Evolutionary conservation across 2,797 vertebrate species (phyloP), one percentile per base, ranked within the genome.

Genomic region (Danio kyathit): DNA sequence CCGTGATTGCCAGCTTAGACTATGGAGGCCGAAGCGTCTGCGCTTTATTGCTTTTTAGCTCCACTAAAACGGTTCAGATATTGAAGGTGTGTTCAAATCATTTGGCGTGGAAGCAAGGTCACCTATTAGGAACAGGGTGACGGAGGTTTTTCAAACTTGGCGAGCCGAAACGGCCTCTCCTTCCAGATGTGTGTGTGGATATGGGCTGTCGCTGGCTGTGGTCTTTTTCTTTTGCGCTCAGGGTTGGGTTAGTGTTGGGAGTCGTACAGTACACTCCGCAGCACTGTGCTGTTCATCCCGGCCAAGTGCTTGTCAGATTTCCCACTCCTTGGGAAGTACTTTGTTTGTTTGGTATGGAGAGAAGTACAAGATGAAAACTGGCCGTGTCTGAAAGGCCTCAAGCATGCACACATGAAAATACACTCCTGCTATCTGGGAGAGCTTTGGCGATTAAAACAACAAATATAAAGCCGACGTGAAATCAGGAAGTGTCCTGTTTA

Each of bases 1-100:
- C 76, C 46, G 59, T 90, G 88, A 89, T 91, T 91, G 85, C 87
- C 67, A 82, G 82, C 81, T 72, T 54, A 84, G 85, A 85, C 78
- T 72, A 43, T 73, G 56, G 87, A 86, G 84, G 64, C 86, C 85
- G 83, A 80, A 85, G 85, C 73, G 77, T 70, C 76, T 82, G 67
- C 75, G 54, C 83, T 89, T 89, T 89, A 84, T 83, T 85, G 69
- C 75, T 82, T 82, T 79, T 81, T 66, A 74, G 76, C 78, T 76
- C 51, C 41, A 51, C 79, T 82, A 60, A 72, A 65, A 78, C 6
- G 64, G 44, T 54, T 80, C 46, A 79, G 41, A 73, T 67, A 80
- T 82, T 71, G 74, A 77, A 74, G 67, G 74, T 80, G 81, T 72
- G 79, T 76, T 69, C 48, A 83, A 86, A 77, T 83, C 83, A 86